These are phyloP conservation scores for Ophraella communa DNA, from an alignment of 2,888 invertebrate species.

Conservation along the genomic window DNA sequence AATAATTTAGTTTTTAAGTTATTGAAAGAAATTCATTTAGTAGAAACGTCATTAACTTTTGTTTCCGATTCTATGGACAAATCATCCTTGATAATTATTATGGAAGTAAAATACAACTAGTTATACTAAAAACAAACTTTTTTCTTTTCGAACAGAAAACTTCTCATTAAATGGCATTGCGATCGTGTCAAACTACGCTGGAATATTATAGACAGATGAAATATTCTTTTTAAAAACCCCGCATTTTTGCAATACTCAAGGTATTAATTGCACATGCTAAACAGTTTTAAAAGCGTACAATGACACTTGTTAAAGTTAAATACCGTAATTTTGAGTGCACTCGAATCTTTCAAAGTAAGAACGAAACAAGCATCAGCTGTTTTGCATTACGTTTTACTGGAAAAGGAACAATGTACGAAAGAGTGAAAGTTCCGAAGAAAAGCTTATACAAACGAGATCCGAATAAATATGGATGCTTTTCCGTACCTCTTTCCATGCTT, in stretches of 20 bases:
- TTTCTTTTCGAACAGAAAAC: neutral
- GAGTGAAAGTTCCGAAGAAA: conserved; percentile 17
- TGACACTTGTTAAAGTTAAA: conserved; percentile 21
- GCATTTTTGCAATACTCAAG: neutral
- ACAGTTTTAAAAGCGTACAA: conserved; percentile 7
- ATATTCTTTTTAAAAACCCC: neutral
- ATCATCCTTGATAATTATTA: too few species aligned
- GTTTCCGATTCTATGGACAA: too few species aligned
- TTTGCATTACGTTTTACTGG: conserved; percentile 34
- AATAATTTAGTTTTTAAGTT: too few species aligned
- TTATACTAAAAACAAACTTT: too few species aligned
- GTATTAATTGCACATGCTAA: neutral
- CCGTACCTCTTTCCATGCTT: neutral
- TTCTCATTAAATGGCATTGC: neutral
- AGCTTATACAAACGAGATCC: conserved; percentile 23
- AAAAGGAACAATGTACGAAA: conserved; percentile 18
- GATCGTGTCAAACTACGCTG: neutral
- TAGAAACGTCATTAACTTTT: too few species aligned
- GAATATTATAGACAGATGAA: neutral
- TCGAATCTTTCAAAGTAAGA: conserved; percentile 23
- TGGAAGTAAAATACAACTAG: too few species aligned
- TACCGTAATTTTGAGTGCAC: conserved; percentile 23
- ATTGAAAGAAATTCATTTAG: too few species aligned
- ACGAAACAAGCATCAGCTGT: conserved; percentile 38
- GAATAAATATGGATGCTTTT: conserved; percentile 26